A percentile compares a stretch with the other conserved stretches of the same genome.
Conservation (phyloP, 2,888 invertebrate genomes). For the Brachypterus glaber region DNA sequence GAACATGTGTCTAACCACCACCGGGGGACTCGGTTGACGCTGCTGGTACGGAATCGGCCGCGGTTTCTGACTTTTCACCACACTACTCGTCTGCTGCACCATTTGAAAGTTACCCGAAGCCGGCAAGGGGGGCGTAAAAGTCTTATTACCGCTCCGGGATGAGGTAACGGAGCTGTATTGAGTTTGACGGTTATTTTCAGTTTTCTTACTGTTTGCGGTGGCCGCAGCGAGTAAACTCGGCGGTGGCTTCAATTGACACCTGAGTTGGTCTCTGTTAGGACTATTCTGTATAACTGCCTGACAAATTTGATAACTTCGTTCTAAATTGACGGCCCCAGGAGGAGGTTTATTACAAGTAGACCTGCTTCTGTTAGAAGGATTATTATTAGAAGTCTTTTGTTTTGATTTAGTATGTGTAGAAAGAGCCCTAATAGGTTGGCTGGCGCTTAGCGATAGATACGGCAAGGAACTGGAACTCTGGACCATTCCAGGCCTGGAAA, state of each 20-base stretch:
- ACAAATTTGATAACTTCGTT: slow-evolving; percentile 90
- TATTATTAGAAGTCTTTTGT: slow-evolving; percentile 28
- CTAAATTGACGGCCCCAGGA: slow-evolving; percentile 84
- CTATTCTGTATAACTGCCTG: slow-evolving; percentile 90
- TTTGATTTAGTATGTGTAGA: slow-evolving; percentile 40
- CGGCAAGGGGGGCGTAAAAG: slow-evolving; percentile 40
- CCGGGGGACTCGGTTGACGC: slow-evolving; percentile 50
- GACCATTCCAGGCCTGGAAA: slow-evolving; percentile 32
- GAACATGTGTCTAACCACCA: slow-evolving; percentile 54
- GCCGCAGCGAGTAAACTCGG: slow-evolving; percentile 58
- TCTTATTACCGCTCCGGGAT: slow-evolving; percentile 34
- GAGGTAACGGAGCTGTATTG: slow-evolving; percentile 41
- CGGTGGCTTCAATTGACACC: slow-evolving; percentile 77
- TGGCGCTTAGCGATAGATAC: slow-evolving; percentile 43
- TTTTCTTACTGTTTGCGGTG: slow-evolving; percentile 30
- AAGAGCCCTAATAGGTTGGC: slow-evolving; percentile 43
- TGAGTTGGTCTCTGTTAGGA: slow-evolving; percentile 78
- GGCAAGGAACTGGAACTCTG: slow-evolving; percentile 44
- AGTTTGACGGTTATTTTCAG: slow-evolving; percentile 33
- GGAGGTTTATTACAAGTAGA: slow-evolving; percentile 66
- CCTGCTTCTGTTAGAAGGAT: slow-evolving; percentile 41
- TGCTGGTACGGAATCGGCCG: slow-evolving; percentile 46
- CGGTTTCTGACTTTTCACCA: slow-evolving; percentile 35
- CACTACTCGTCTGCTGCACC: slow-evolving; percentile 37
- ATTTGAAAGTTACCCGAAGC: slow-evolving; percentile 33